Evolutionary conservation across 2,113 vertebrate species (phyloP).

Genomic region (Bos javanicus): DNA sequence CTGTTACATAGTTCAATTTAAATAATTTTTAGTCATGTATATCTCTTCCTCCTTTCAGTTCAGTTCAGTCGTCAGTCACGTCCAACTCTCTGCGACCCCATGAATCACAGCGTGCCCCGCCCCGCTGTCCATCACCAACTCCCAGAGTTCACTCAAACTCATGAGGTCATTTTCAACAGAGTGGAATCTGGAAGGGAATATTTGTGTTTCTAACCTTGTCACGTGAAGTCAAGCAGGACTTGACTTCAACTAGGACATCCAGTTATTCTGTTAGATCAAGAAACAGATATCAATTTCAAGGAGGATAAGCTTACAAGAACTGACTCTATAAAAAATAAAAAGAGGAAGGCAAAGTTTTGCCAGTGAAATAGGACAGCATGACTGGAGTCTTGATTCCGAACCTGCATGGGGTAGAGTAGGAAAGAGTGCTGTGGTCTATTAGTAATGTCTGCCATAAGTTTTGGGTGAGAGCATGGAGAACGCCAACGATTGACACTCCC

Average conservation of each 20-base stretch:
- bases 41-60: not conserved
- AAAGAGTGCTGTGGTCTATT: not conserved
- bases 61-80: too few species aligned
- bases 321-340: not conserved
- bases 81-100: too few species aligned
- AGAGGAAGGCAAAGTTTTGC: not conserved
- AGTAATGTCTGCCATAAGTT: not conserved
- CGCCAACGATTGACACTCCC: not conserved
- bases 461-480: too few species aligned
- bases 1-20: not conserved
- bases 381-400: not conserved
- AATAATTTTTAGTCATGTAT: not conserved
- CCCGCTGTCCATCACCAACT: too few species aligned
- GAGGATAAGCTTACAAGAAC: not conserved
- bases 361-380: not conserved
- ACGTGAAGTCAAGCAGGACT: not conserved
- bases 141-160: too few species aligned
- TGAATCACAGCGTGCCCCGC: too few species aligned
- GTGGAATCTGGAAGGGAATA: not conserved
- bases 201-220: not conserved
- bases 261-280: not conserved
- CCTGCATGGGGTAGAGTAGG: not conserved
- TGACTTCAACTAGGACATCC: not conserved
- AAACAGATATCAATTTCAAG: not conserved
- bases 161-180: not conserved